Conservation (phyloP, 2,888 invertebrate genomes). For the Cryptophagus acutangulus region DNA sequence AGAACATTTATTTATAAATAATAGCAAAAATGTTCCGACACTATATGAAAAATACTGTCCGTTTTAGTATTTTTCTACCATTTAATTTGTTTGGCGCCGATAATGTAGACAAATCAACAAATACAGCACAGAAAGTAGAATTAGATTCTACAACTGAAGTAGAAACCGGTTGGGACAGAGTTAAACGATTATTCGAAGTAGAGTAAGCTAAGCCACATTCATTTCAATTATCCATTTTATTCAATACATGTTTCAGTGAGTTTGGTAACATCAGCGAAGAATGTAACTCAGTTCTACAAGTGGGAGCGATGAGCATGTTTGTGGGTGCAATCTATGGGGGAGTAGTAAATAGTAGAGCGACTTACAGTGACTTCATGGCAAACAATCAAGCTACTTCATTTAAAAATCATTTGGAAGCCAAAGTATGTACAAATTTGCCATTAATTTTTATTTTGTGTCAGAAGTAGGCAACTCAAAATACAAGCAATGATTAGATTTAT, state of each 20-base stretch:
- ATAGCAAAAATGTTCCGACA: constrained; percentile 3
- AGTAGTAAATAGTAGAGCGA: constrained; percentile 53
- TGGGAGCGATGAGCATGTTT: constrained; percentile 55
- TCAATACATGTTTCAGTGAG: constrained; percentile 53
- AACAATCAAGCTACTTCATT: constrained; percentile 71
- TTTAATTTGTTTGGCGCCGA: neutral
- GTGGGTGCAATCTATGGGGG: constrained; percentile 65
- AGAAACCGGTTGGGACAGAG: constrained; percentile 51
- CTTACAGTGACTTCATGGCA: constrained; percentile 64
- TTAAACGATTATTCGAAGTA: constrained; percentile 49
- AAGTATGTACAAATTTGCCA: constrained; percentile 52
- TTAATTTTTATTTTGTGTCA: no score
- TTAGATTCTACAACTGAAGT: constrained; percentile 13
- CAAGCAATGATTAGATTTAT: neutral
- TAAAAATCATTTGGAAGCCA: constrained; percentile 61
- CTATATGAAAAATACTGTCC: neutral
- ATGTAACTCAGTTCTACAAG: constrained; percentile 57
- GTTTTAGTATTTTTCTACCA: neutral
- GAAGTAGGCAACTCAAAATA: neutral
- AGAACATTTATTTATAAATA: no score
- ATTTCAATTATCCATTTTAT: neutral
- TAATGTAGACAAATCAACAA: constrained; percentile 4
- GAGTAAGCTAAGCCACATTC: constrained; percentile 44
- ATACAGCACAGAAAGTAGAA: constrained; percentile 5
- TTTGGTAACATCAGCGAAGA: constrained; percentile 60